Evolutionary conservation across 2,888 invertebrate genomes (phyloP).

Genomic region (Nudaria mundana): DNA sequence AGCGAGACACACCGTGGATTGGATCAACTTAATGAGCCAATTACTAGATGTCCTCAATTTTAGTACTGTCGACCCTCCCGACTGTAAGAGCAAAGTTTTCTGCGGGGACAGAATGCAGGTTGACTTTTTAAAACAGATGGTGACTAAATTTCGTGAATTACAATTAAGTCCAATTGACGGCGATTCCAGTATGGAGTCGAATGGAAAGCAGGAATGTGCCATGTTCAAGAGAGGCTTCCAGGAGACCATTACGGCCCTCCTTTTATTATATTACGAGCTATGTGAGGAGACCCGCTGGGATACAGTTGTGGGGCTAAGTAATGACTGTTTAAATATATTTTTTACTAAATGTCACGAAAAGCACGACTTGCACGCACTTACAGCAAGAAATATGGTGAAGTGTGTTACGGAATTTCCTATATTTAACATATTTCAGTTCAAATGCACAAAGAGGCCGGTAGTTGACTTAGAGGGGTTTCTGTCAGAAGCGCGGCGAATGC

Average conservation of each 20-base stretch:
- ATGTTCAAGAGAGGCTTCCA: constrained; percentile 6
- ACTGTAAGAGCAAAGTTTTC: not conserved
- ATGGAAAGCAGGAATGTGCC: not conserved
- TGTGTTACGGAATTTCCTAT: constrained; percentile 13
- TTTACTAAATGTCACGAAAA: constrained; percentile 9
- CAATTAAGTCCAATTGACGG: not conserved
- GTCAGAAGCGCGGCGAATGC: constrained; percentile 3
- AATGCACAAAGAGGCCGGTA: not conserved
- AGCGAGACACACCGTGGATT: constrained; percentile 22
- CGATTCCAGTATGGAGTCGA: not conserved
- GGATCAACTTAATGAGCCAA: constrained; percentile 21
- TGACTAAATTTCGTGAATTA: constrained; percentile 8
- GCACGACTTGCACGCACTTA: constrained; percentile 10
- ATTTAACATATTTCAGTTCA: constrained; percentile 14
- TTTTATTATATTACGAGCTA: constrained; percentile 13
- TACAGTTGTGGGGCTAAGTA: constrained; percentile 10
- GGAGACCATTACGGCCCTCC: constrained; percentile 14
- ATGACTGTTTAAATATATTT: constrained; percentile 18
- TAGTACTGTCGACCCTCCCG: not conserved
- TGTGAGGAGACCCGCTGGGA: constrained; percentile 2
- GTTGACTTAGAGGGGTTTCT: constrained; percentile 13
- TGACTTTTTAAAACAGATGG: constrained; percentile 9
- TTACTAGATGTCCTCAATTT: constrained; percentile 21
- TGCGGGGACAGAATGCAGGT: constrained; percentile 10
- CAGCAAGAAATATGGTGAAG: constrained; percentile 7